phyloP scores from a whole-genome alignment of 30 jellyfish, hydroid and myxozoan species.

The Pseudorhiza aurosa region DNA sequence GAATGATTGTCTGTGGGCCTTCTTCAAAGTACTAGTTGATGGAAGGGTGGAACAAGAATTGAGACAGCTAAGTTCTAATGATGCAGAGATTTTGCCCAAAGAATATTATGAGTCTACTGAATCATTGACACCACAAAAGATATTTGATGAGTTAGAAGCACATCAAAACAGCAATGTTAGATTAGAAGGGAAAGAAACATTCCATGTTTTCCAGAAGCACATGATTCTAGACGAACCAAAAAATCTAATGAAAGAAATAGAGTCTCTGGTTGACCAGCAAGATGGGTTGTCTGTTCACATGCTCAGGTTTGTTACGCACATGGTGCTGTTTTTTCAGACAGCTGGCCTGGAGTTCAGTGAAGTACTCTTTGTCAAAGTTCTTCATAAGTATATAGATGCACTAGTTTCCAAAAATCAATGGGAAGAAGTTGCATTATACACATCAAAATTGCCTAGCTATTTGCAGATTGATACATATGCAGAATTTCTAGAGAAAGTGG shows the following conservation, averaged over 20 bases:
- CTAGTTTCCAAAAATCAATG: slow-evolving; percentile 62
- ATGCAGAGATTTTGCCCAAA: slow-evolving; percentile 9
- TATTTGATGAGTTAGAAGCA: slow-evolving; percentile 62
- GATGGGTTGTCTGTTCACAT: slow-evolving; percentile 17
- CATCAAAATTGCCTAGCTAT: slow-evolving; percentile 82
- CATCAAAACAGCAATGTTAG: slow-evolving; percentile 56
- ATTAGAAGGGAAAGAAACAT: slow-evolving; percentile 61
- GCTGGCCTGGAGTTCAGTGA: slow-evolving; percentile 52
- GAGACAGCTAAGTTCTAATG: background rate
- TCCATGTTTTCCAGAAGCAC: slow-evolving; percentile 64
- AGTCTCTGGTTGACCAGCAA: background rate
- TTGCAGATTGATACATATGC: slow-evolving; percentile 79
- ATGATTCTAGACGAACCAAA: slow-evolving; percentile 74
- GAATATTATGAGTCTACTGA: slow-evolving; percentile 27
- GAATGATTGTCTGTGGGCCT: slow-evolving; percentile 96
- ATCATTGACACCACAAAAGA: slow-evolving; percentile 59
- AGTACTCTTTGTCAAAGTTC: slow-evolving; percentile 19
- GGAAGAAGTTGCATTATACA: slow-evolving; percentile 73
- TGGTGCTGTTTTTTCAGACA: slow-evolving; percentile 48
- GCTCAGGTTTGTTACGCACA: slow-evolving; percentile 57
- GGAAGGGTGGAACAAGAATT: slow-evolving; percentile 80
- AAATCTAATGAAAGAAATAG: slow-evolving; percentile 23
- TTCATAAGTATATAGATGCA: slow-evolving; percentile 38
- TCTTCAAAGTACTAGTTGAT: slow-evolving; percentile 83
- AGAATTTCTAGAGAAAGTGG: slow-evolving; percentile 62